phyloP scores from a whole-genome alignment of 2,113 vertebrate genomes.

The Oncorhynchus nerka region DNA sequence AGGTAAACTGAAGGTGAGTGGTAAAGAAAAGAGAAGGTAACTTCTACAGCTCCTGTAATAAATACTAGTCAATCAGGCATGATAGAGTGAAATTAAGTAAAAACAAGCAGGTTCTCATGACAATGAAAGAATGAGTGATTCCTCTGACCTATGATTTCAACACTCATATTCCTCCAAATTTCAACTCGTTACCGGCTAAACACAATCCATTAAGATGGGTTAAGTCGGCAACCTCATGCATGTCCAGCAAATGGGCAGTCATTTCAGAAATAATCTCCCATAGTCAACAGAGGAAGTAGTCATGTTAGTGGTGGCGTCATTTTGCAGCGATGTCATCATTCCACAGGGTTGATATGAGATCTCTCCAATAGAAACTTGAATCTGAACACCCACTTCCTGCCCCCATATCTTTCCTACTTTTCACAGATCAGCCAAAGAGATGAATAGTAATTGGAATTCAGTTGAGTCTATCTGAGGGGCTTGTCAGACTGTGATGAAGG shows the following conservation, averaged over 20 bases:
- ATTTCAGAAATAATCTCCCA: constrained; percentile 1
- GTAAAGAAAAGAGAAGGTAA: constrained; percentile 36
- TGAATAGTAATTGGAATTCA: constrained; percentile 44
- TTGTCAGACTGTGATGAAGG: constrained; percentile 38
- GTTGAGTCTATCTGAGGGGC: constrained; percentile 39
- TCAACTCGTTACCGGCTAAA: constrained; percentile 1
- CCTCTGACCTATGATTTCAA: neutral
- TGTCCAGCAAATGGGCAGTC: neutral
- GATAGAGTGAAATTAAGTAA: constrained; percentile 35
- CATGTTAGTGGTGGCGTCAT: constrained; percentile 39
- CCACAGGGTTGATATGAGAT: neutral
- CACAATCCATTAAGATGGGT: constrained; percentile 4
- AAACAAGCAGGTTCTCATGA: constrained; percentile 40
- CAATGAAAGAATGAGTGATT: constrained; percentile 17
- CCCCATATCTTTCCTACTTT: constrained; percentile 31
- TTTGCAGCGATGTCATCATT: constrained; percentile 25
- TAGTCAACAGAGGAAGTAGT: neutral
- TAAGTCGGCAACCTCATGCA: constrained; percentile 13
- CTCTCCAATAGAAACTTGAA: constrained; percentile 20
- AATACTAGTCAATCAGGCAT: constrained; percentile 49
- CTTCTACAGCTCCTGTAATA: constrained; percentile 51
- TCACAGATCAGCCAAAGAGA: constrained; percentile 44
- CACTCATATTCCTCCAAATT: neutral
- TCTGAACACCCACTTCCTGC: constrained; percentile 21
- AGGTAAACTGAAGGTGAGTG: constrained; percentile 22